phyloP scores from a whole-genome alignment of 92 coral and sea anemone species.

The Meandrina meandrites region DNA sequence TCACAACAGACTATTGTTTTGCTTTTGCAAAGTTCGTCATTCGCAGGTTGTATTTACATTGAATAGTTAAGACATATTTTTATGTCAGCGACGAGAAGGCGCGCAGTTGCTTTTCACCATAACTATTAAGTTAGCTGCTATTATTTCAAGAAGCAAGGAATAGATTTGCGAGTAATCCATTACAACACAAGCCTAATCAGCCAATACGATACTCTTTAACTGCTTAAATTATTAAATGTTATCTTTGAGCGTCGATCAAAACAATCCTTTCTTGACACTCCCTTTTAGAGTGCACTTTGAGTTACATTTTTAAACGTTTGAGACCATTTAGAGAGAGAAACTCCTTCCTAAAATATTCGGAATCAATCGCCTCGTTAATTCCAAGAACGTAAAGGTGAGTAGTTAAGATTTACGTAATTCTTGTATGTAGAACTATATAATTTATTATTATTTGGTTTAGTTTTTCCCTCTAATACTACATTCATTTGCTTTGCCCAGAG shows the following conservation, averaged over 20 bases:
- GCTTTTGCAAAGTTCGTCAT: background rate
- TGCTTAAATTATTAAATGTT: conserved; percentile 1
- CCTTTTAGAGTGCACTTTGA: background rate
- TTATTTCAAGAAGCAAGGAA: background rate
- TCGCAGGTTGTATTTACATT: background rate
- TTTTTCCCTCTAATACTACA: background rate
- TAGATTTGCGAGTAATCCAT: background rate
- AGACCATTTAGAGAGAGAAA: background rate
- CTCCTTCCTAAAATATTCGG: background rate
- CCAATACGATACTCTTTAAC: background rate
- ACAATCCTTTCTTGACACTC: background rate
- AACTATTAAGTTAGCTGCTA: background rate
- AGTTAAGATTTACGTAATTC: background rate
- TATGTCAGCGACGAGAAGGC: background rate
- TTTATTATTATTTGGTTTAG: background rate
- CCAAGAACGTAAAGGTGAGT: background rate
- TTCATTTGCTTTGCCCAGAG: background rate
- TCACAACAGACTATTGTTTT: background rate
- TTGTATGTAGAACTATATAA: background rate
- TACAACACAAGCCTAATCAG: background rate
- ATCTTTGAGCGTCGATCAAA: background rate
- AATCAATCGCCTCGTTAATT: background rate
- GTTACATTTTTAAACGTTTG: background rate
- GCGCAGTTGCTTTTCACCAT: background rate
- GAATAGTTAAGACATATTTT: background rate